Conservation (phyloP, 2,797 vertebrate species). For the Selene dorsalis region DNA sequence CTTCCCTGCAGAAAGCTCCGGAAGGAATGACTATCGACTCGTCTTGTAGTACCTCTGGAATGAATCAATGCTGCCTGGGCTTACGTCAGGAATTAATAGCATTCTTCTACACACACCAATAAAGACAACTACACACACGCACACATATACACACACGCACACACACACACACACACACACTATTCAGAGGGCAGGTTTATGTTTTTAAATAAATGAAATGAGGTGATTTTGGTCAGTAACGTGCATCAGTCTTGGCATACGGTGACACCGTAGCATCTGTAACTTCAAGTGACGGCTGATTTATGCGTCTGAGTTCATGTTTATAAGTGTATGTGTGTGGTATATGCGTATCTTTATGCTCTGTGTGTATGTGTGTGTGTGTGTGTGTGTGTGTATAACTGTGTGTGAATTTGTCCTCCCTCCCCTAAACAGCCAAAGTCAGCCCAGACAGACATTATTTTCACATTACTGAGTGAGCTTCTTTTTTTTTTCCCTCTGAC, state of each 20-base stretch:
- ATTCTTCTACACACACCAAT: conserved; percentile 50
- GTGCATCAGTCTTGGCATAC: conserved; percentile 51
- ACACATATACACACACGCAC: conserved; percentile 48
- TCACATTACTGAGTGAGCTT: conserved; percentile 80
- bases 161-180: conserved; percentile 55
- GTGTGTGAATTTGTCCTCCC: conserved; percentile 62
- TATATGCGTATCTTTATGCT: conserved; percentile 27
- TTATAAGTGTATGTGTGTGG: conserved; percentile 37
- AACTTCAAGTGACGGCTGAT: conserved; percentile 65
- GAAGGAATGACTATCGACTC: conserved; percentile 73
- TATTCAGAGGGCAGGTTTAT: conserved; percentile 57
- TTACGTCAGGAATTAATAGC: conserved; percentile 74
- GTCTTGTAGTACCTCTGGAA: conserved; percentile 71
- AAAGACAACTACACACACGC: conserved; percentile 60
- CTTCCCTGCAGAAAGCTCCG: conserved; percentile 65
- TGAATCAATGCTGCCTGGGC: conserved; percentile 78
- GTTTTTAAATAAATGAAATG: conserved; percentile 70
- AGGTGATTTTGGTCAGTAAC: conserved; percentile 69
- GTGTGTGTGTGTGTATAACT: conserved; percentile 41
- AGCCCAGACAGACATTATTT: conserved; percentile 80
- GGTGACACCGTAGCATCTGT: conserved; percentile 39
- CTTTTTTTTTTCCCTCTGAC: conserved; percentile 61
- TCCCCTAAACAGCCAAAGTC: conserved; percentile 58
- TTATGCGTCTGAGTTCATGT: conserved; percentile 45
- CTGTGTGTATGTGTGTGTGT: conserved; percentile 13